phyloP scores from a whole-genome alignment of 2,797 vertebrate species.

The Lepilemur ruficaudatus region DNA sequence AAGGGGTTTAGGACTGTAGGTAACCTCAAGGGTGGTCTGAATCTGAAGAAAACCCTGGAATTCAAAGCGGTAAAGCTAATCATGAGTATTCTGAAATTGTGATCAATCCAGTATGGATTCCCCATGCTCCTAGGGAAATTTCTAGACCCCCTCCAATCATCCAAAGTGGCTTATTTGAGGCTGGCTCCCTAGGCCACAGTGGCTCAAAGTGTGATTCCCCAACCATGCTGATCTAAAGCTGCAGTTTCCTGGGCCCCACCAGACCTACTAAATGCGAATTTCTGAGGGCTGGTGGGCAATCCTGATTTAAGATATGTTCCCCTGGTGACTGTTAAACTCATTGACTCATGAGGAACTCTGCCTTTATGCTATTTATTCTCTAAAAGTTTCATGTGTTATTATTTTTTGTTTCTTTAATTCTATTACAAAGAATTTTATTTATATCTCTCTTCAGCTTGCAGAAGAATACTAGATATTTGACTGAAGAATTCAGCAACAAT shows the following conservation, averaged over 20 bases:
- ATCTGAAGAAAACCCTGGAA: not conserved
- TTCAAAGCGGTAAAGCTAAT: not conserved
- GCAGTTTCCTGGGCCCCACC: not conserved
- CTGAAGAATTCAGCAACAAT: slow-evolving; percentile 8
- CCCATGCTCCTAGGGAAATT: not conserved
- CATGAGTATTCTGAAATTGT: not conserved
- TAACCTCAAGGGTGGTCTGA: not conserved
- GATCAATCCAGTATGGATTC: not conserved
- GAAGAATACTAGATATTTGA: not conserved
- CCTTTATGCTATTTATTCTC: not conserved
- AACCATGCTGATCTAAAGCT: not conserved
- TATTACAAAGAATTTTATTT: slow-evolving; percentile 24
- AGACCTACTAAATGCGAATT: not conserved
- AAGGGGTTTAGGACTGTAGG: not conserved
- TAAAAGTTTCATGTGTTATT: not conserved
- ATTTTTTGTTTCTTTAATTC: not conserved
- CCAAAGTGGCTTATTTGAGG: not conserved
- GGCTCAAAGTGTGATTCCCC: not conserved
- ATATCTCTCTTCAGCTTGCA: not conserved
- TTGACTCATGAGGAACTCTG: not conserved
- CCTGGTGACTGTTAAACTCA: not conserved
- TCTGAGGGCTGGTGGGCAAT: not conserved
- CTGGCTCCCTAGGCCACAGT: not conserved
- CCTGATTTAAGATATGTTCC: slow-evolving; percentile 9
- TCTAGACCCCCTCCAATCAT: not conserved